Evolutionary conservation across 2,888 invertebrate genomes (phyloP), one percentile per base, ranked within the genome.

Genomic region (Brachycybe producta): DNA sequence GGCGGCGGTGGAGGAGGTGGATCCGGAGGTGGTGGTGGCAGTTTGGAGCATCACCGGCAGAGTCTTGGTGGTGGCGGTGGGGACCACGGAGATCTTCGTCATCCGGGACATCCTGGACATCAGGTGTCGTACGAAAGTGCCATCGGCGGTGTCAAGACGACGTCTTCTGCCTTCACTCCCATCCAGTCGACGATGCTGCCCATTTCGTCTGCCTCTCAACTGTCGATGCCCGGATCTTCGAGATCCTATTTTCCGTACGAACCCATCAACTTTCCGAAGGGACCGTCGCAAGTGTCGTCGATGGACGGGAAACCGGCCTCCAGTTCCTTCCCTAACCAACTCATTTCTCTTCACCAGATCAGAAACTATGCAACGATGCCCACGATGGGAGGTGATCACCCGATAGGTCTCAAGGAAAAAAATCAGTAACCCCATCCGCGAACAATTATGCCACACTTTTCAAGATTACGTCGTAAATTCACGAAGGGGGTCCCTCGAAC

Each of bases 331-430:
- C 90, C 90, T 53, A 90, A 90, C 68, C 90, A 91, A 70, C 74
- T 91, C 70, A 91, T 91, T 69, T 88, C 91, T 60, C 75, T 94
- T 59, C 92, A 94, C 70, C 92, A 94, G 73, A 94, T 94, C 64
- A 78, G 92, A 69, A 92, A 92, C 70, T 94, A 91, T 70, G 87
- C 88, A 56, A 88, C 88, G 67, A 90, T 90, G 65, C 90, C 90
- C 54, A 80, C 84, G 57, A 77, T 82, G 73, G 49, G 43, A 40
- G 75, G 78, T 54, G 79, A 79, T 61, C 79, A 79, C 67, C 71
- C 79, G 60, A 70, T 79, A 56, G 63, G 63, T 50, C 60, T 64
- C 55, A 65, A 65, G 55, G 65, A 65, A 56, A 65, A 65, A 44
- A 34, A 49, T 23, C 54, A 54, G 39, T 54, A 54, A 46, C 50